Evolutionary conservation across 2,797 vertebrate species (phyloP).

Genomic region (Falco biarmicus): DNA sequence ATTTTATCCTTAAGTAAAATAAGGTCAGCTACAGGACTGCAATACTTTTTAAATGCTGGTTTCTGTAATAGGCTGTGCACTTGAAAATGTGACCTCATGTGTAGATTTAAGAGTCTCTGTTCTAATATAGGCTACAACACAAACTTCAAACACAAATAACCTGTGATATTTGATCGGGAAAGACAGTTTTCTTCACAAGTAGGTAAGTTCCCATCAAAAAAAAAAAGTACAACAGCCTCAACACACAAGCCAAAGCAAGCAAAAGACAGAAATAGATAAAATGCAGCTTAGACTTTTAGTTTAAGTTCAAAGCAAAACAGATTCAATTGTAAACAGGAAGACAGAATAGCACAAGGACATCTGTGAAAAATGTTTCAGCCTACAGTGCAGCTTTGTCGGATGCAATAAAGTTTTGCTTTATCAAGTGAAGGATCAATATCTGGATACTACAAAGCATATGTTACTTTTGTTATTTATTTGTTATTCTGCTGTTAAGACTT

Average conservation of each 20-base stretch:
- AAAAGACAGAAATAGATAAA: not conserved
- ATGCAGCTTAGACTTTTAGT: not conserved
- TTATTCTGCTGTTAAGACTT: not conserved
- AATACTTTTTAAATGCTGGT: not conserved
- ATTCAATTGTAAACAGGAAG: not conserved
- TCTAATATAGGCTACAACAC: not conserved
- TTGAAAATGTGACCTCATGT: rapidly evolving
- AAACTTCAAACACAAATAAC: not conserved
- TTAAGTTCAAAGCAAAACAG: not conserved
- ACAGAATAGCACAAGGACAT: not conserved
- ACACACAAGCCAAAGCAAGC: not conserved
- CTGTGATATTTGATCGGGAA: not conserved
- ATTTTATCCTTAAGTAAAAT: not conserved
- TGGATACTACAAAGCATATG: not conserved
- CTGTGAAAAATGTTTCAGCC: not conserved
- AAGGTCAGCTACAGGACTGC: not conserved
- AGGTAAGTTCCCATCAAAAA: not conserved
- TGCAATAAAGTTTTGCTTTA: not conserved
- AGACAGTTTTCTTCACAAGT: not conserved
- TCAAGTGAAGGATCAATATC: not conserved
- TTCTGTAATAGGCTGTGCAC: not conserved
- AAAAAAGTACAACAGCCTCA: not conserved
- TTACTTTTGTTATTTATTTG: not conserved
- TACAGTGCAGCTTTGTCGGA: not conserved
- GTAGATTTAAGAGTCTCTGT: not conserved